A percentile compares a stretch with the other conserved stretches of the same genome.
Conservation (phyloP, 2,797 vertebrate species). For the Chlorospingus semifuscus region DNA sequence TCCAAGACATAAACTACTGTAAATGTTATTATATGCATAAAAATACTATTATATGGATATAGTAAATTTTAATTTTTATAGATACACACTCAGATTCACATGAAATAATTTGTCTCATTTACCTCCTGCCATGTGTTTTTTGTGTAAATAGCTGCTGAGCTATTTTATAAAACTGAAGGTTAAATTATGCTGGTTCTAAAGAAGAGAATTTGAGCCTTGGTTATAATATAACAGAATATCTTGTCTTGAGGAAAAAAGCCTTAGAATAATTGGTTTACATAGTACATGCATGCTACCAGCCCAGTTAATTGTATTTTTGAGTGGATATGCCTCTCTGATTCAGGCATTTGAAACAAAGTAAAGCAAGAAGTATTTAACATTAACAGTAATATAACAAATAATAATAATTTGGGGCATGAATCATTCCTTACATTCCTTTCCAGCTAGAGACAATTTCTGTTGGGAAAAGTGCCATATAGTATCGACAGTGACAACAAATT, state of each 20-base stretch:
- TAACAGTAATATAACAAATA: conserved; percentile 11
- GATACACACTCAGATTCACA: background rate
- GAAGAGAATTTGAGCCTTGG: background rate
- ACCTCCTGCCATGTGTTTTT: background rate
- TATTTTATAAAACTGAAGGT: background rate
- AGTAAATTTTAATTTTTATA: background rate
- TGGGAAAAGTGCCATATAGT: conserved; percentile 75
- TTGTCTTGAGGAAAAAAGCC: background rate
- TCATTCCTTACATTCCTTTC: conserved; percentile 78
- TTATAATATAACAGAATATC: background rate
- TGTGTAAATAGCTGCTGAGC: background rate
- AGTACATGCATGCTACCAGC: background rate
- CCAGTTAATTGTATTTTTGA: background rate
- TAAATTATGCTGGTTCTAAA: background rate
- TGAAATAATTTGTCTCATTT: background rate
- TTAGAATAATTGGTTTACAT: background rate
- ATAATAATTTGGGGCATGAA: conserved; percentile 72
- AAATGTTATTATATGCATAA: background rate
- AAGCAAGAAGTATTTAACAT: conserved; percentile 49
- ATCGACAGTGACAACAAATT: conserved; percentile 79
- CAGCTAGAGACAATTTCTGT: conserved; percentile 74
- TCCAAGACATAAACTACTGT: background rate
- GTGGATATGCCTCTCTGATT: background rate
- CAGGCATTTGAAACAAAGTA: conserved; percentile 49
- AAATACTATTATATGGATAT: background rate